A percentile compares a stretch with the other conserved stretches of the same genome.
phyloP scores from a whole-genome alignment of 2,797 vertebrate genomes.

The Danio aesculapii region DNA sequence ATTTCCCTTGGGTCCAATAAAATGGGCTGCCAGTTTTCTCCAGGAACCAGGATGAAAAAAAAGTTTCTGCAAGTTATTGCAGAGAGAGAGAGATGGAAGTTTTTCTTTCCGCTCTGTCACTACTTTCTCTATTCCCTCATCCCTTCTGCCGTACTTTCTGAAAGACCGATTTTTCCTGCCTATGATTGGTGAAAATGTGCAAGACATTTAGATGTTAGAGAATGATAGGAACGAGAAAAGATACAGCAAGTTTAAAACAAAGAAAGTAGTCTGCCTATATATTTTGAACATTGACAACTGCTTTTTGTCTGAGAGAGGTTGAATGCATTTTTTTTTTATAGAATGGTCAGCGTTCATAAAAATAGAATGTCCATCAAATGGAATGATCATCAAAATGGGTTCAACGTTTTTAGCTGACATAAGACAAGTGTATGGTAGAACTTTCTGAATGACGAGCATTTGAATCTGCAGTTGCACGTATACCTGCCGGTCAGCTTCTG shows the following conservation, averaged over 20 bases:
- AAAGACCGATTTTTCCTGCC: not conserved
- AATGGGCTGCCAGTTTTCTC: conserved; percentile 51
- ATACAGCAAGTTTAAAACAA: not conserved
- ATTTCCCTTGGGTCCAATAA: conserved; percentile 66
- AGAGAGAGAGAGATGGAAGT: conserved; percentile 47
- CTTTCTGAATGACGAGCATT: not conserved
- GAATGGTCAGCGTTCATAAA: too few species aligned
- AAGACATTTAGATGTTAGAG: not conserved
- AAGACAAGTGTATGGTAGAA: not conserved
- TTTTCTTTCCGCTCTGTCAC: conserved; percentile 29
- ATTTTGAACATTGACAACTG: not conserved
- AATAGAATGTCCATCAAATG: too few species aligned
- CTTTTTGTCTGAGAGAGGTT: not conserved
- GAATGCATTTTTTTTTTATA: not conserved
- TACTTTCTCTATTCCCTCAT: not conserved
- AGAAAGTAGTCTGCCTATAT: not conserved
- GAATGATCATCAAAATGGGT: too few species aligned
- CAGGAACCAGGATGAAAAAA: conserved; percentile 34
- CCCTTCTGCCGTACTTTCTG: conserved; percentile 5
- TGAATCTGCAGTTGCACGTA: not conserved
- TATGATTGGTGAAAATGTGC: conserved; percentile 13
- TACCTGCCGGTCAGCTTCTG: not conserved
- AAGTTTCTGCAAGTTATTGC: conserved; percentile 47
- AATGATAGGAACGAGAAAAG: not conserved
- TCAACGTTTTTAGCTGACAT: too few species aligned